A percentile compares a stretch with the other conserved stretches of the same genome.
These are phyloP conservation scores for Brachionichthys hirsutus DNA, from an alignment of 2,113 vertebrate genomes.

Conservation along the genomic window DNA sequence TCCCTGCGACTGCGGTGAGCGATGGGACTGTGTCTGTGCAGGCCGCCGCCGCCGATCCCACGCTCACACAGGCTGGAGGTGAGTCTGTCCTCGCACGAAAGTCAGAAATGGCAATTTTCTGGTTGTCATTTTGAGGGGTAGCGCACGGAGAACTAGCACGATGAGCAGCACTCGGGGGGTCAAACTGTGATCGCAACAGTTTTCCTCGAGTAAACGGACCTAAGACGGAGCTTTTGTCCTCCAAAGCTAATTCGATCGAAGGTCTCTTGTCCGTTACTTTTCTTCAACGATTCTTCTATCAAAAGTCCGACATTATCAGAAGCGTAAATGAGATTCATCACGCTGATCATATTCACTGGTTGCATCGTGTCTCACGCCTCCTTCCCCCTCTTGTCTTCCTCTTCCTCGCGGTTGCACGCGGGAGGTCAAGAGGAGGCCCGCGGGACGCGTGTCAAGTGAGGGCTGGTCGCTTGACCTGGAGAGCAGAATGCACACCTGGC, in stretches of 20 bases:
- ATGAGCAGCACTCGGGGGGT: constrained; percentile 30
- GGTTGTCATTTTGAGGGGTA: constrained; percentile 33
- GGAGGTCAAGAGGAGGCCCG: constrained; percentile 11
- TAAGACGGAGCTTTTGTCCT: not conserved
- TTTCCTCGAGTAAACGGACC: too few relatives aligned
- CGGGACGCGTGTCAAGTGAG: too few relatives aligned
- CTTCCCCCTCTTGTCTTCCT: constrained; percentile 19
- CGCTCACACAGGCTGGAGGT: constrained; percentile 84
- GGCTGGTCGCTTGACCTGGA: too few relatives aligned
- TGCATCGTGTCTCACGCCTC: constrained; percentile 42
- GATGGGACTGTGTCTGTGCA: constrained; percentile 84
- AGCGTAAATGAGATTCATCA: constrained; percentile 14
- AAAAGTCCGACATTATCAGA: constrained; percentile 14
- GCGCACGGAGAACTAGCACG: constrained; percentile 16
- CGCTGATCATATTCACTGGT: constrained; percentile 26
- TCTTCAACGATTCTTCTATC: not conserved
- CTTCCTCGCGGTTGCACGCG: constrained; percentile 21
- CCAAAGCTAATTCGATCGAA: not conserved
- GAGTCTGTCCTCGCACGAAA: constrained; percentile 48
- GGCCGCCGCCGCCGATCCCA: constrained; percentile 80
- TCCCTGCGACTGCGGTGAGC: constrained; percentile 84
- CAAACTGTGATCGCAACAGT: too few relatives aligned
- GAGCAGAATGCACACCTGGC: too few relatives aligned
- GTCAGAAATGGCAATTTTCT: constrained; percentile 16
- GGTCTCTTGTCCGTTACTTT: not conserved